Base-by-base conservation (phyloP, 2,113 vertebrate species). In the Montifringilla adamsi region DNA sequence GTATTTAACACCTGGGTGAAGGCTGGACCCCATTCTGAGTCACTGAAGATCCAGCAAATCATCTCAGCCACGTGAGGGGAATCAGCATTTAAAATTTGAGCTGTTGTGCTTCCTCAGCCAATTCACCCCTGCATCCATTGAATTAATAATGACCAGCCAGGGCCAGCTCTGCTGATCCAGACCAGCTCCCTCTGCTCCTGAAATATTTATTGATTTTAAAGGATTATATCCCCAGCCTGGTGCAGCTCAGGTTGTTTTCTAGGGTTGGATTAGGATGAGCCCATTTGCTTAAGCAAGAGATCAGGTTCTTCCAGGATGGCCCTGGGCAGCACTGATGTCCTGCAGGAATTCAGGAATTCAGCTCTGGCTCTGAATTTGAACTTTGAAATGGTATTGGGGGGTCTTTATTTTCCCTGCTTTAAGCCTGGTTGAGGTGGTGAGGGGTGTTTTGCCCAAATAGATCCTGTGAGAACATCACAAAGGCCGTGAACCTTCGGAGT, bases 171-270 rank as follows among this genome's bases (percentile, higher is more conserved):
- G 63, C 88, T 75, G 75, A 83, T 58, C 74, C 33, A 15, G 70
- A 87, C 72, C 35, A 19, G 4, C 88, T 88, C 77, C 55, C 62
- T 50, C 60, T 13, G 72, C 83, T 94, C 86, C 89, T 95, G 88
- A 96, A 96, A 98, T 96, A 96, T 95, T 97, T 47, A 97, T 93
- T 76, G 58, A 72, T 86, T 93, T 88, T 91, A 85, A 96, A 95
- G 81, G 19, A 93, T 66, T 59, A 3, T 30, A 74, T 23, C 83
- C 91, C 49, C 31, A 46, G 8, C 60, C 66, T 73, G 44, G 28
- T 14, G 50, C 28, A 33, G 75, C 44, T 70, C 83, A 27, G 82
- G 67, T 64, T 84, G 80, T 87, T 92, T 83, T 66, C 66, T 6
- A 22, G 72, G 59, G 44, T 28, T 74, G 37, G 55, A 44, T 52